phyloP scores from a whole-genome alignment of 2,113 vertebrate species.

The Cyanoderma ruficeps region DNA sequence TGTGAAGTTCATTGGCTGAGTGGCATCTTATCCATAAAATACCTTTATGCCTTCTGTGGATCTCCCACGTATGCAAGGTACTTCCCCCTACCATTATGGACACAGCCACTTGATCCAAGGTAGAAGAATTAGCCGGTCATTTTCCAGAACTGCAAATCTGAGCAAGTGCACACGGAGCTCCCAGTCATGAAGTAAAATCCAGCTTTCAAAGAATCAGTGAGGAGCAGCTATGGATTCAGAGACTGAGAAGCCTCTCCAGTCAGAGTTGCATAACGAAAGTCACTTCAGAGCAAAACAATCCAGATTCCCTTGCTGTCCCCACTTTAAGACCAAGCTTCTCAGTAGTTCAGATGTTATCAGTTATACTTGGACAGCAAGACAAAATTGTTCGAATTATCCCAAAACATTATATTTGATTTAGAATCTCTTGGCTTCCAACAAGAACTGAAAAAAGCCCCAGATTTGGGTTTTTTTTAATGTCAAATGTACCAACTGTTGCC shows the following conservation, averaged over 20 bases:
- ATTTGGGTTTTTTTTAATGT: neutral
- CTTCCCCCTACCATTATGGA: neutral
- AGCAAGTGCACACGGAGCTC: neutral
- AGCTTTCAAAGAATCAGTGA: neutral
- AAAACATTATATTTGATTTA: neutral
- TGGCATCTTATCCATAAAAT: neutral
- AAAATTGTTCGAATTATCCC: neutral
- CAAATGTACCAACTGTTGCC: neutral
- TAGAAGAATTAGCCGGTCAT: neutral
- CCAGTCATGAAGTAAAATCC: neutral
- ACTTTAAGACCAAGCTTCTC: neutral
- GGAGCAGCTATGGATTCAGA: neutral
- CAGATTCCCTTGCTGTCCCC: neutral
- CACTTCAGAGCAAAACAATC: neutral
- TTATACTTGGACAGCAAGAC: neutral
- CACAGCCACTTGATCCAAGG: neutral
- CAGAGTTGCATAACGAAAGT: neutral
- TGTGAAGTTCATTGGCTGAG: neutral
- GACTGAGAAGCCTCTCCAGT: neutral
- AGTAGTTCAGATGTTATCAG: neutral
- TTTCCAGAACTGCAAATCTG: neutral
- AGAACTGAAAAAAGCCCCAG: neutral
- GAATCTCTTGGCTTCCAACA: neutral
- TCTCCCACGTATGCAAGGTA: neutral
- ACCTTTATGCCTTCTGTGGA: rapidly evolving